Percentiles rank a stretch among this genome's conserved stretches.
phyloP scores from a whole-genome alignment of 1,140 invertebrate genomes.

The Epicauta chinensis region DNA sequence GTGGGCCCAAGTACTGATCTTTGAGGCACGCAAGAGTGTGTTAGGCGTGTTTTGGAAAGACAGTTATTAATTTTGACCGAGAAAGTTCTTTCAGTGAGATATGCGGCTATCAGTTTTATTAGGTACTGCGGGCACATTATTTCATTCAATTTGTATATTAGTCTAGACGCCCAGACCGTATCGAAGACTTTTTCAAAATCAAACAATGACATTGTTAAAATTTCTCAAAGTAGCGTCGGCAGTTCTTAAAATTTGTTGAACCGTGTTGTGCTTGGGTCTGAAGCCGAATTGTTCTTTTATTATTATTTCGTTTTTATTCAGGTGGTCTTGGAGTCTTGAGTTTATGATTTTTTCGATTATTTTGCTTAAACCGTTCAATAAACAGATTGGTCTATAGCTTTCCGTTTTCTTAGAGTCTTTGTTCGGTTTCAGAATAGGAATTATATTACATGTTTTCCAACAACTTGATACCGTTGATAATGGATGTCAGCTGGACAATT shows the following conservation, averaged over 20 bases:
- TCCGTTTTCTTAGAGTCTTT: slow-evolving; percentile 29
- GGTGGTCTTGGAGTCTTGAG: not conserved
- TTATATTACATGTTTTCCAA: slow-evolving; percentile 40
- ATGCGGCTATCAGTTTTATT: slow-evolving; percentile 22
- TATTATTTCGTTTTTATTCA: not conserved
- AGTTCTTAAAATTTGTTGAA: slow-evolving; percentile 38
- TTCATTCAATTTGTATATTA: slow-evolving; percentile 31
- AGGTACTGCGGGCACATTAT: slow-evolving; percentile 15
- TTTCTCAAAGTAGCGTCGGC: slow-evolving; percentile 31
- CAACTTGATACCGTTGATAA: slow-evolving; percentile 27
- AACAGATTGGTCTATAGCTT: slow-evolving; percentile 37
- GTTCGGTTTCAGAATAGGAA: slow-evolving; percentile 39
- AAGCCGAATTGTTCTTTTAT: slow-evolving; percentile 22
- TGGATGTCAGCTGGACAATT: not conserved
- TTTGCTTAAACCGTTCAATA: slow-evolving; percentile 33
- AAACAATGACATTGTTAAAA: slow-evolving; percentile 32
- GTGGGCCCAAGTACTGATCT: no score
- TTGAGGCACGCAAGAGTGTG: no score
- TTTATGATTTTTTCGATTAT: slow-evolving; percentile 29
- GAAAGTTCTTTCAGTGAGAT: slow-evolving; percentile 23
- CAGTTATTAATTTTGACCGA: no score
- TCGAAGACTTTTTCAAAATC: slow-evolving; percentile 39
- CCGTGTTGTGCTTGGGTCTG: slow-evolving; percentile 24
- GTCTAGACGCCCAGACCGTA: slow-evolving; percentile 31
- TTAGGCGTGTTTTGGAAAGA: no score